These are phyloP conservation scores for Tenebrosternarchus preto DNA, from an alignment of 2,113 vertebrate genomes.

Conservation along the genomic window DNA sequence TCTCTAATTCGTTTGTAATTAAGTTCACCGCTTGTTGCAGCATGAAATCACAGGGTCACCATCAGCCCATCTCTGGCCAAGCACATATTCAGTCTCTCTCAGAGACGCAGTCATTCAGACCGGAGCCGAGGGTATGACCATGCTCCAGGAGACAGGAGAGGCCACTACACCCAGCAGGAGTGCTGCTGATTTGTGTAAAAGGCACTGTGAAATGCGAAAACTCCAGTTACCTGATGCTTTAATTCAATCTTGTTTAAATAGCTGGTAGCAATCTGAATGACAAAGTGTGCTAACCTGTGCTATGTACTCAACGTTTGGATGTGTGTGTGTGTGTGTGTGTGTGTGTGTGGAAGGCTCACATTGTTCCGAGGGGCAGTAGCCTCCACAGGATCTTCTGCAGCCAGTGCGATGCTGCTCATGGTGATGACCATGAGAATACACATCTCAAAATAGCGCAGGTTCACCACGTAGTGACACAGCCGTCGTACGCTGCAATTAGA, in stretches of 20 bases:
- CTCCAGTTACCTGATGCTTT: neutral
- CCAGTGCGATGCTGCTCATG: constrained; percentile 96
- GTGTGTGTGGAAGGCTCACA: constrained; percentile 72
- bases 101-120: neutral
- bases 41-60: neutral
- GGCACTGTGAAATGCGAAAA: constrained; percentile 7
- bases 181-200: constrained; percentile 31
- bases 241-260: neutral
- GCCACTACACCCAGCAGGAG: constrained; percentile 11
- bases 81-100: neutral
- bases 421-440: constrained; percentile 94
- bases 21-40: neutral
- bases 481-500: constrained; percentile 82
- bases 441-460: constrained; percentile 95
- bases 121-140: neutral
- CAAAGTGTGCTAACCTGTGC: neutral
- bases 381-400: constrained; percentile 91
- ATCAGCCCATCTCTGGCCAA: neutral
- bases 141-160: constrained; percentile 12
- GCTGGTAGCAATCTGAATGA: neutral
- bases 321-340: constrained; percentile 39
- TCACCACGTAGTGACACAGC: constrained; percentile 92
- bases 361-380: constrained; percentile 86
- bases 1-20: neutral
- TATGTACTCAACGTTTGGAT: neutral